A percentile compares a stretch with the other conserved stretches of the same genome.
Evolutionary conservation across 2,888 invertebrate species (phyloP).

Genomic region (Aspidapion aeneum): DNA sequence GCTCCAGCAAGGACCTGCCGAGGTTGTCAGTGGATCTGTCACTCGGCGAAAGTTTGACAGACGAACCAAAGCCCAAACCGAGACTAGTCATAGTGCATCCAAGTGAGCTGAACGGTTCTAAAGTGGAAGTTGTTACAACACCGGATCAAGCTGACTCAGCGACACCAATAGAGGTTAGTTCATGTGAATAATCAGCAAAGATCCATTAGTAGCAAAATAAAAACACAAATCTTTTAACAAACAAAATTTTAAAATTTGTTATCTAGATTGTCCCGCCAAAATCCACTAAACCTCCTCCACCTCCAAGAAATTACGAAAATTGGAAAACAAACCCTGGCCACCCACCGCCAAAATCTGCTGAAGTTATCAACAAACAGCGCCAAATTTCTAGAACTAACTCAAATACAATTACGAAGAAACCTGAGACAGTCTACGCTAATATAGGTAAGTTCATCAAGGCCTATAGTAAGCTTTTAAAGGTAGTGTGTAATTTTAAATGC

Average conservation of each 20-base stretch:
- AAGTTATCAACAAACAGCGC: slow-evolving; percentile 49
- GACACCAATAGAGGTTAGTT: slow-evolving; percentile 14
- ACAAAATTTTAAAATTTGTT: too few species aligned
- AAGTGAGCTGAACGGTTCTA: slow-evolving; percentile 76
- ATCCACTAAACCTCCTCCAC: slow-evolving; percentile 63
- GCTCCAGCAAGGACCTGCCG: slow-evolving; percentile 66
- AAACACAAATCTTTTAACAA: too few species aligned
- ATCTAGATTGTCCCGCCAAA: slow-evolving; percentile 13
- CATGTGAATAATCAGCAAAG: too few species aligned
- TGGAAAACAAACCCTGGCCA: slow-evolving; percentile 57
- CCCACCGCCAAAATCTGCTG: slow-evolving; percentile 64
- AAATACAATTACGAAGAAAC: slow-evolving; percentile 25
- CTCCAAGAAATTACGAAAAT: slow-evolving; percentile 59
- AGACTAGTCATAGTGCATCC: slow-evolving; percentile 84
- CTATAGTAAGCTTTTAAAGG: too few species aligned
- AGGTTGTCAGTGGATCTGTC: slow-evolving; percentile 51
- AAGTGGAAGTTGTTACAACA: slow-evolving; percentile 67
- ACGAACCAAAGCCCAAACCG: slow-evolving; percentile 32
- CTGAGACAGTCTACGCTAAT: slow-evolving; percentile 74
- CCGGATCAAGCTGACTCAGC: slow-evolving; percentile 18
- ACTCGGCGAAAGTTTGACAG: slow-evolving; percentile 21
- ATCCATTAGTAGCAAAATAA: too few species aligned
- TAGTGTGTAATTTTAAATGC: too few species aligned
- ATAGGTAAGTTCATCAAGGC: slow-evolving; percentile 58
- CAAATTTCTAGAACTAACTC: slow-evolving; percentile 41